These are phyloP conservation scores for Caenorhabditis sinica DNA, from an alignment of 2,888 invertebrate genomes.

Conservation along the genomic window DNA sequence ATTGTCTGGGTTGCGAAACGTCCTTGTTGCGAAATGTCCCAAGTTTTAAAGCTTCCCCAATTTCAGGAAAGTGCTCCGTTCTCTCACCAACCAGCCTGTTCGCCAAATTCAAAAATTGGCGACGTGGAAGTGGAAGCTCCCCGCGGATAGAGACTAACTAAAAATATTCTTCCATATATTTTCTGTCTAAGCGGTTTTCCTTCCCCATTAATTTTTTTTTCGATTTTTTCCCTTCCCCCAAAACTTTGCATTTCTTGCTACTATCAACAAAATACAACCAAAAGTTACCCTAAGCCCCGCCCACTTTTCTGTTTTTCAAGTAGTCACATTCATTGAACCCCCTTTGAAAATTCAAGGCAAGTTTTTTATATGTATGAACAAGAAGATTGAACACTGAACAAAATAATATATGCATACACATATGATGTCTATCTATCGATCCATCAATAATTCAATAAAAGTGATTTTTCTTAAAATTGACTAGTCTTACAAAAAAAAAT, in stretches of 20 bases:
- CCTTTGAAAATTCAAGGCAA: no score
- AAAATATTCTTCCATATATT: background rate
- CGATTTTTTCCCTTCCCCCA: conserved; percentile 2
- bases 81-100: conserved; percentile 79
- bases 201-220: background rate
- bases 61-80: conserved; percentile 78
- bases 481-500: no score
- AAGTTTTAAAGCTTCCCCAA: background rate
- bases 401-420: no score
- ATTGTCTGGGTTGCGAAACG: no score
- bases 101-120: conserved; percentile 80
- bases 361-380: no score
- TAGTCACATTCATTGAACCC: no score
- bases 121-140: conserved; percentile 74
- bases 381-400: no score
- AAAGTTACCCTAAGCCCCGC: conserved; percentile 23
- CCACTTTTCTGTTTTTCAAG: conserved; percentile 18
- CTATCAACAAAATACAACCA: background rate
- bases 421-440: no score
- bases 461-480: no score
- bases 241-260: conserved; percentile 61
- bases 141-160: conserved; percentile 69
- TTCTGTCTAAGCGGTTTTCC: background rate
- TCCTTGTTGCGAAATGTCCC: background rate
- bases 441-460: no score